Evolutionary conservation across 2,113 vertebrate species (phyloP).

Genomic region (Turnix velox): DNA sequence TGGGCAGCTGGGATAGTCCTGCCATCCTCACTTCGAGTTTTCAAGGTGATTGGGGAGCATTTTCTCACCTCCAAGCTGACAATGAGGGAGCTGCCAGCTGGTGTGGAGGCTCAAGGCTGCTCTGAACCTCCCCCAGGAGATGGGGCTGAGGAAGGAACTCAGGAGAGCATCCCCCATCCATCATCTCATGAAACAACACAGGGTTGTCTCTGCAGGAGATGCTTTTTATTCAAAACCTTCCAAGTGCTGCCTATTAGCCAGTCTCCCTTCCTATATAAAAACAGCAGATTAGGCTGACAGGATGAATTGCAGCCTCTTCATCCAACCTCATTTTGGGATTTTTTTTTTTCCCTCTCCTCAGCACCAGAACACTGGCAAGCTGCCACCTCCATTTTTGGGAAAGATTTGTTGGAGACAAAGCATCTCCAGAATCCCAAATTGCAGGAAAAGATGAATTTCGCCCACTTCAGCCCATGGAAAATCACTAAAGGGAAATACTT

Average conservation of each 20-base stretch:
- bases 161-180: fast-evolving
- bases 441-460: not conserved
- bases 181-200: not conserved
- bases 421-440: not conserved
- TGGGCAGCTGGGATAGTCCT: not conserved
- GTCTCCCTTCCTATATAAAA: not conserved
- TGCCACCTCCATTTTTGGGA: not conserved
- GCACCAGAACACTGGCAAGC: not conserved
- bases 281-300: not conserved
- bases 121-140: not conserved
- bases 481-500: not conserved
- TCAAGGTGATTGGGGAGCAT: not conserved
- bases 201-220: not conserved
- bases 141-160: not conserved
- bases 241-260: not conserved
- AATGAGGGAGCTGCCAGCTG: conserved; percentile 2
- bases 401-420: not conserved
- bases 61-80: not conserved
- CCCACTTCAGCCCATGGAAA: not conserved
- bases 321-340: not conserved
- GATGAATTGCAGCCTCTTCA: not conserved
- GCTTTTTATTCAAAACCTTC: not conserved
- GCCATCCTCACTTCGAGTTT: not conserved
- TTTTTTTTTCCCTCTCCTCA: not conserved
- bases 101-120: not conserved